Conservation (phyloP, 1,140 invertebrate genomes). For the Muscidifurax raptorellus region DNA sequence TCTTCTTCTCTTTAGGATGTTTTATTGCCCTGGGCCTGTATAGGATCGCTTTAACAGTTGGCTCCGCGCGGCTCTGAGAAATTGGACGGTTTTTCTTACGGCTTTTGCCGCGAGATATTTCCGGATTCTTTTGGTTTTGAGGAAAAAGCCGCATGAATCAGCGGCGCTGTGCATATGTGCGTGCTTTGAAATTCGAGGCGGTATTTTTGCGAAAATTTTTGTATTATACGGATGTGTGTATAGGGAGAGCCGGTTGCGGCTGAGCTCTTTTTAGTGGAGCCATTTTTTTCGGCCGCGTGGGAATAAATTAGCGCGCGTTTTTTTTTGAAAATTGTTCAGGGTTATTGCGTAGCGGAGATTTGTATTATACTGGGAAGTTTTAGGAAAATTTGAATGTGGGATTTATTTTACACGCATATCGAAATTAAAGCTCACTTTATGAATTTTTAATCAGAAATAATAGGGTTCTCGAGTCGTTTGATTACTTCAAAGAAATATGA, state of each 20-base stretch:
- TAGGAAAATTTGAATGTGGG: too few relatives aligned
- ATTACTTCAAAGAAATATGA: too few relatives aligned
- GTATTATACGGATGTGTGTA: too few relatives aligned
- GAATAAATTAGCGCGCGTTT: neutral
- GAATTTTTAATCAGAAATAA: too few relatives aligned
- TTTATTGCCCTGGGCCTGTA: neutral
- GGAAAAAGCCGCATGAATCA: neutral
- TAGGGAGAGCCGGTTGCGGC: neutral
- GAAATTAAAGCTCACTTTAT: too few relatives aligned
- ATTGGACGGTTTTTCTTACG: constrained; percentile 14
- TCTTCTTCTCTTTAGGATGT: constrained; percentile 8
- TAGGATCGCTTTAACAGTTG: constrained; percentile 5
- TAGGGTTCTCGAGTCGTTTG: too few relatives aligned
- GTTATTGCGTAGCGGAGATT: too few relatives aligned
- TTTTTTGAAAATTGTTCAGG: too few relatives aligned
- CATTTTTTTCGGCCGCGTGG: neutral
- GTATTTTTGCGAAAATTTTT: neutral
- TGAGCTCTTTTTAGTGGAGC: neutral
- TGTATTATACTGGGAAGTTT: too few relatives aligned
- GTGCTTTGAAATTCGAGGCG: too few relatives aligned
- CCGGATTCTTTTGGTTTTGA: neutral
- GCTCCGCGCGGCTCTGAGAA: constrained; percentile 17
- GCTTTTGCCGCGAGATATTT: neutral
- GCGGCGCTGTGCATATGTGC: too few relatives aligned
- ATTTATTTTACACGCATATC: too few relatives aligned